phyloP scores from a whole-genome alignment of 2,888 invertebrate genomes.

The Xanthostigma xanthostigma region DNA sequence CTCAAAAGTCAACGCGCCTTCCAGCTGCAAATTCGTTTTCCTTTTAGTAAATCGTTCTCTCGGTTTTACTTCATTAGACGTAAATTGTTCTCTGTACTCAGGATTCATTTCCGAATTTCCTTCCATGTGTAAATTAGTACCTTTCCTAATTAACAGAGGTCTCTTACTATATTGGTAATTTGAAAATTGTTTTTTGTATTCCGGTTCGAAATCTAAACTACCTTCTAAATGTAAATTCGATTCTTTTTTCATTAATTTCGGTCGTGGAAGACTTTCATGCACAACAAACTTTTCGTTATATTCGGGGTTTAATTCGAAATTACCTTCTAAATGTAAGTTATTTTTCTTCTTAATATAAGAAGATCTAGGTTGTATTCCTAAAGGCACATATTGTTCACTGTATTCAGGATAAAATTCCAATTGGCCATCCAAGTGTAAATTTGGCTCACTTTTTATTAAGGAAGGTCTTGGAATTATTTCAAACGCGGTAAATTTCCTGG shows the following conservation, averaged over 20 bases:
- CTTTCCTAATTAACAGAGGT: neutral
- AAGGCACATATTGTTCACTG: slow-evolving; percentile 18
- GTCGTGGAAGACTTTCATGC: slow-evolving; percentile 20
- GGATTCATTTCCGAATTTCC: slow-evolving; percentile 4
- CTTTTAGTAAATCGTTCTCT: slow-evolving; percentile 28
- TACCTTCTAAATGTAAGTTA: slow-evolving; percentile 34
- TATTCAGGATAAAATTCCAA: slow-evolving; percentile 26
- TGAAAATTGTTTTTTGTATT: slow-evolving; percentile 24
- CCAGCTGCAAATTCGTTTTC: slow-evolving; percentile 31
- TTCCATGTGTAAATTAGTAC: slow-evolving; percentile 2
- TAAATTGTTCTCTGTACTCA: slow-evolving; percentile 1
- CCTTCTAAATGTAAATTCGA: slow-evolving; percentile 35
- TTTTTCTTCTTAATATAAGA: slow-evolving; percentile 26
- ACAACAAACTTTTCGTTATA: slow-evolving; percentile 22
- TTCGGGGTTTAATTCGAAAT: slow-evolving; percentile 26
- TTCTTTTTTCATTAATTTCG: slow-evolving; percentile 27
- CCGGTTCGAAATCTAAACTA: slow-evolving; percentile 22
- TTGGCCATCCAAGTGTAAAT: slow-evolving; percentile 34
- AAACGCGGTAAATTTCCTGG: slow-evolving; percentile 27
- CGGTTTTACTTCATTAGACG: too few relatives aligned
- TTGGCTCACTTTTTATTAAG: slow-evolving; percentile 18
- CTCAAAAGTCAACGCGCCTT: slow-evolving; percentile 29
- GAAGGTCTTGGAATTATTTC: slow-evolving; percentile 18
- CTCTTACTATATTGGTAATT: slow-evolving; percentile 10
- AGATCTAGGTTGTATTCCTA: slow-evolving; percentile 21